phyloP scores from a whole-genome alignment of 2,113 vertebrate species.

The Rhodinocichla rosea region DNA sequence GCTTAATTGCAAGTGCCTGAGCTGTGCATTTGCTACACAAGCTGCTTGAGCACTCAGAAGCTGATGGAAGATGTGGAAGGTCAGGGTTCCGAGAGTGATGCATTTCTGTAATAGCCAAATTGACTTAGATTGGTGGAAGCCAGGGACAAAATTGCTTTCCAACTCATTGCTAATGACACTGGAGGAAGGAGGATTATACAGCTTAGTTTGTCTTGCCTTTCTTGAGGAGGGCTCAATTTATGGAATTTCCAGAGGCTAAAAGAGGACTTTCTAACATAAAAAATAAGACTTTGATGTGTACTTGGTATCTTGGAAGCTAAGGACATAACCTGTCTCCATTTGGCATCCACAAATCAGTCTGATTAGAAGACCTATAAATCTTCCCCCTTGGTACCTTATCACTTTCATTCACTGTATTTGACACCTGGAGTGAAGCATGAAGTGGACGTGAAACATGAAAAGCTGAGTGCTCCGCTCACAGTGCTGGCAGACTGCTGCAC shows the following conservation, averaged over 20 bases:
- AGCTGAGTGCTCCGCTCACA: rapidly evolving
- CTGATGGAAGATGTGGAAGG: not conserved
- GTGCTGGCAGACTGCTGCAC: not conserved
- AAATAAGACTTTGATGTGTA: not conserved
- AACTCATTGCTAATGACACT: not conserved
- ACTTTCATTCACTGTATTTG: not conserved
- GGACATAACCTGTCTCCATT: not conserved
- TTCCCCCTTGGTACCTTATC: not conserved
- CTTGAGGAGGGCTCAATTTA: not conserved
- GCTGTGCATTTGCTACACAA: not conserved
- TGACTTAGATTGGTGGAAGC: not conserved
- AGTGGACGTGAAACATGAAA: not conserved
- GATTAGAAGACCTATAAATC: not conserved
- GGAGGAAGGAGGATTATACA: not conserved
- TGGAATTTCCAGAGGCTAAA: not conserved
- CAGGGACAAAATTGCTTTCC: not conserved
- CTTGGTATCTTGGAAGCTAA: not conserved
- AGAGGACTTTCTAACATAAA: not conserved
- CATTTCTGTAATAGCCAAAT: not conserved
- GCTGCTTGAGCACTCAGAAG: not conserved
- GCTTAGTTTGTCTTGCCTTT: not conserved
- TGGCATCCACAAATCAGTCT: not conserved
- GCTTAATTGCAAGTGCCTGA: not conserved
- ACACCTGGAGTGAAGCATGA: not conserved
- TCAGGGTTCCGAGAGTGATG: not conserved